phyloP scores from a whole-genome alignment of 2,888 invertebrate genomes.

The Hypomecis atomaria region DNA sequence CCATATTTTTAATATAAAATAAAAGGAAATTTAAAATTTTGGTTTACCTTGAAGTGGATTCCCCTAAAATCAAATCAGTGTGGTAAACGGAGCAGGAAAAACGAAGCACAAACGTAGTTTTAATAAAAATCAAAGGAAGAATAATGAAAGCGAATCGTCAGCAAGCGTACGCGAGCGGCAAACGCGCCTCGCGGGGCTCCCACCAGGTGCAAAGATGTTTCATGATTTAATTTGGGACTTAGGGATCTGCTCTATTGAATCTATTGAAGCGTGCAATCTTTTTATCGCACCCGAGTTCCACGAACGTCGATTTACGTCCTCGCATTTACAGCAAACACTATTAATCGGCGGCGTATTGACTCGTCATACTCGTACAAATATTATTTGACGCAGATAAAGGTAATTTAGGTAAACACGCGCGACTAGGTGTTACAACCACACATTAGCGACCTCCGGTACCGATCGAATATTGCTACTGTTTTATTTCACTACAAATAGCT shows the following conservation, averaged over 20 bases:
- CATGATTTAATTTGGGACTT: conserved; percentile 85
- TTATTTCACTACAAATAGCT: conserved; percentile 70
- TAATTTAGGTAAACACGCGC: conserved; percentile 35
- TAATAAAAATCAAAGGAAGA: conserved; percentile 61
- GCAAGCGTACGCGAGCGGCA: conserved; percentile 58
- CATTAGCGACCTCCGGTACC: conserved; percentile 41
- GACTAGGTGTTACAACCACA: conserved; percentile 40
- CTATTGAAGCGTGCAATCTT: conserved; percentile 79
- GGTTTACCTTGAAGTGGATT: neutral
- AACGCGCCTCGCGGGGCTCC: conserved; percentile 66
- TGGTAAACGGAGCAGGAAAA: conserved; percentile 24
- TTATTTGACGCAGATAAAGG: conserved; percentile 32
- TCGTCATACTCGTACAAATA: conserved; percentile 43
- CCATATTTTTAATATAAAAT: neutral
- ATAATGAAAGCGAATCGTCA: conserved; percentile 72
- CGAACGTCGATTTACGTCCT: conserved; percentile 56
- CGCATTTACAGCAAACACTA: conserved; percentile 47
- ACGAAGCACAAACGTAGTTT: conserved; percentile 42
- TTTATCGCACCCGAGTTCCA: conserved; percentile 65
- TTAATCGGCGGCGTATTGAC: conserved; percentile 42
- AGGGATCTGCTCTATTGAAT: conserved; percentile 81
- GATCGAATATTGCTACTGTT: conserved; percentile 66
- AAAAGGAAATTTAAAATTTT: neutral
- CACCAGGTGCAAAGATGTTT: conserved; percentile 81
- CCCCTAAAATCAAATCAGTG: conserved; percentile 34